Evolutionary conservation across 2,113 vertebrate species (phyloP).

Genomic region (Corvus cornix): DNA sequence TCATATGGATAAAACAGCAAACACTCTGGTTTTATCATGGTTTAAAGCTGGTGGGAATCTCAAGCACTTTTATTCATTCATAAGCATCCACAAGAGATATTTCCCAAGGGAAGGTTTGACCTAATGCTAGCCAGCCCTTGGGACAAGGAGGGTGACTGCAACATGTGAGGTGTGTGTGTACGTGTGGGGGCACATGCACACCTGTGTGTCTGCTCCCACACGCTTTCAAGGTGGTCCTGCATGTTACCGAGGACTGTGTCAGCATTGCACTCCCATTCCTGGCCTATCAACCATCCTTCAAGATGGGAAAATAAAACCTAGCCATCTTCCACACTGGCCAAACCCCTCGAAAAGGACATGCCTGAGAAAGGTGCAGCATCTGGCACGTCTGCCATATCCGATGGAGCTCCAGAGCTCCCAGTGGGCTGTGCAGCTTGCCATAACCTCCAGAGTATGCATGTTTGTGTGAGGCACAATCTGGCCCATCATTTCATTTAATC

Average conservation of each 20-base stretch:
- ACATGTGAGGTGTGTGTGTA: neutral
- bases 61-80: neutral
- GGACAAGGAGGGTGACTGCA: neutral
- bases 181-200: fast-evolving
- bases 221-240: fast-evolving
- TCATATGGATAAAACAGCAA: neutral
- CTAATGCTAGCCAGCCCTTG: neutral
- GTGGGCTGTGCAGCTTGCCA: neutral
- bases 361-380: neutral
- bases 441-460: neutral
- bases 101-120: neutral
- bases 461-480: neutral
- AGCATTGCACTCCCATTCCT: neutral
- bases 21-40: neutral
- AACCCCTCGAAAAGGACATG: neutral
- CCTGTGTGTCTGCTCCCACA: fast-evolving
- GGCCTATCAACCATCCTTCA: neutral
- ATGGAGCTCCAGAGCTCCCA: neutral
- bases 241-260: neutral
- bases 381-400: neutral
- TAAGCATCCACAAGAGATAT: neutral
- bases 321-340: neutral
- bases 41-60: neutral
- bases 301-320: neutral
- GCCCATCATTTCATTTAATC: neutral